A percentile compares a stretch with the other conserved stretches of the same genome.
Conservation (phyloP, 2,797 vertebrate genomes). For the Picus viridis region DNA sequence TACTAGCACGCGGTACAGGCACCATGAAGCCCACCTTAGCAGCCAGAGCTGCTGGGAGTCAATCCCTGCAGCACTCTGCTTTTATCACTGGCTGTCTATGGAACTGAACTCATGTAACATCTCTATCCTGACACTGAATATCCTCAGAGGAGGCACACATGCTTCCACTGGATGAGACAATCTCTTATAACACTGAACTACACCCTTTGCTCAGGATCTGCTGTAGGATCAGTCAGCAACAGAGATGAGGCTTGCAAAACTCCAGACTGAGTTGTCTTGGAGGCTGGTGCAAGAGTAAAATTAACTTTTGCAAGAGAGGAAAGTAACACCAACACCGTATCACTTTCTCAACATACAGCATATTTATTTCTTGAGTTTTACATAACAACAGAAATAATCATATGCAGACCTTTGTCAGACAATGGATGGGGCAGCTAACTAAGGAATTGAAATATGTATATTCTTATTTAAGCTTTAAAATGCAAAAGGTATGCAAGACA, state of each 20-base stretch:
- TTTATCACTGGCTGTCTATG: neutral
- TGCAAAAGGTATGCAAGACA: neutral
- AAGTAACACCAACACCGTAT: neutral
- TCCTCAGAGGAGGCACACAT: neutral
- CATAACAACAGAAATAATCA: neutral
- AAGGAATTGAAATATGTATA: neutral
- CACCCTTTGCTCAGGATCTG: conserved; percentile 7
- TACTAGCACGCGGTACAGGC: neutral
- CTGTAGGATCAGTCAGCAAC: conserved; percentile 13
- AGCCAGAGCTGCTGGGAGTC: accelerated
- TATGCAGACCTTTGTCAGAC: neutral
- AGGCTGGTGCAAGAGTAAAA: conserved; percentile 48
- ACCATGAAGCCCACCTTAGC: neutral
- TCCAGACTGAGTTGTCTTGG: conserved; percentile 3
- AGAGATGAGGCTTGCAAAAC: conserved; percentile 39
- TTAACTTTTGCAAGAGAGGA: conserved; percentile 50
- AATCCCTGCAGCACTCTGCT: neutral
- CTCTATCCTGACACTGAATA: neutral
- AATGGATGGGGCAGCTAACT: neutral
- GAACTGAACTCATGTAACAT: neutral
- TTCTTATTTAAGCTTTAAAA: conserved; percentile 28
- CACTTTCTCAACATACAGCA: neutral
- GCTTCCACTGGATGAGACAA: neutral
- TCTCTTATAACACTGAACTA: neutral
- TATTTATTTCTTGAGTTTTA: neutral